Evolutionary conservation across 2,888 invertebrate species (phyloP), one percentile per base, ranked within the genome.

Genomic region (Agrotis ipsilon): DNA sequence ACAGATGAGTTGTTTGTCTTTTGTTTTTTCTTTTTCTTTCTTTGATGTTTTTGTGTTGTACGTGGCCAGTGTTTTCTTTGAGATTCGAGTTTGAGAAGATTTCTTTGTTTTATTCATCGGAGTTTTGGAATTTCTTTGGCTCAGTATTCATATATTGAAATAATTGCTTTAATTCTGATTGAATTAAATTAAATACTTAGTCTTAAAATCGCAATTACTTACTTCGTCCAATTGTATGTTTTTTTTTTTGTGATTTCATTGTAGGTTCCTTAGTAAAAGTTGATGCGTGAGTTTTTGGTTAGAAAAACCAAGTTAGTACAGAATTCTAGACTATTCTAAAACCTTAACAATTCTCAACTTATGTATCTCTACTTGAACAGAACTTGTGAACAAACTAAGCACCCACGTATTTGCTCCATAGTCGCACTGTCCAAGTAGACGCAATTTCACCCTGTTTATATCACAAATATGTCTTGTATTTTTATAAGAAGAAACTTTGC

Each of bases 381-480:
- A 32, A 62, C 45, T 60, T 60, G 48, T 58, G 32, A 58, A 62
- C 57, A 52, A 75, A 61, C 46, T 46, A 43, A 68, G 27, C 21
- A n/a, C 14, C 13, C n/a, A 32, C 55, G 11, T 1, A 3, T 18
- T 18, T 46, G 6, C 19, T 57, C 1, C 24, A 7, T 21, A 57
- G 13, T 46, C 19, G 54, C 18, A 11, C 43, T 18, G n/a, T 45
- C 43, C 27, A 48, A 52, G 19, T 52, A 58, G 14, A 57, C 13
- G n/a, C 4, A 24, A 43, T 21, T 51, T 52, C 19, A 49, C 14
- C 13, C 13, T 14, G 46, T 52, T 60, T 24, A 19, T 72, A 32
- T 58, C 39, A 62, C 21, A 58, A 51, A 54, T 39, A 73, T 67
- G 21, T 68, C 27, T 58, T 43, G n/a, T 67, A 68, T 75, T 74